A percentile compares a stretch with the other conserved stretches of the same genome.
Conservation (phyloP, 2,797 vertebrate genomes). For the Poliocrania exsul region DNA sequence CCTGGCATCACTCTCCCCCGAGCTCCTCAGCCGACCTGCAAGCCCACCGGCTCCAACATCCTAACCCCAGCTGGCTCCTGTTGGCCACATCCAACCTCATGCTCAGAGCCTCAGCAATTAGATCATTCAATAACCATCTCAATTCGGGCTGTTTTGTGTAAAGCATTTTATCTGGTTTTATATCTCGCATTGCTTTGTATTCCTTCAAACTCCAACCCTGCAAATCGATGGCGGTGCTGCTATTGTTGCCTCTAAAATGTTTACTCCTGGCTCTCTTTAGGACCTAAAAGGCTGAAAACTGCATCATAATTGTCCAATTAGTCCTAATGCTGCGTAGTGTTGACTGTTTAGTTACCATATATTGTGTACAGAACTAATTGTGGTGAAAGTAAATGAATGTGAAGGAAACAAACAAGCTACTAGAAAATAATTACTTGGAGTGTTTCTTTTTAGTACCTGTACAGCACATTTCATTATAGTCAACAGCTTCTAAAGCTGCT, state of each 20-base stretch:
- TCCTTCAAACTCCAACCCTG: slow-evolving; percentile 71
- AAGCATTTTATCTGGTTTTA: slow-evolving; percentile 58
- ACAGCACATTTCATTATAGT: slow-evolving; percentile 99
- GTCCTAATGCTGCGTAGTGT: slow-evolving; percentile 92
- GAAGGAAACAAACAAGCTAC: slow-evolving; percentile 99
- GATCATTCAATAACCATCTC: slow-evolving; percentile 51
- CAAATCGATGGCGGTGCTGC: slow-evolving; percentile 68
- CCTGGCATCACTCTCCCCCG: accelerated
- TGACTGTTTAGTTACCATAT: slow-evolving; percentile 86
- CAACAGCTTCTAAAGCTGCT: slow-evolving; percentile 99
- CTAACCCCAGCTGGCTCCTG: neutral
- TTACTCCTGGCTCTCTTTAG: slow-evolving; percentile 88
- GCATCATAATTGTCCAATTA: slow-evolving; percentile 99
- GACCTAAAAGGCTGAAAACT: slow-evolving; percentile 97
- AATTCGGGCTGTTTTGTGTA: neutral
- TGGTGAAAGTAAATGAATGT: slow-evolving; percentile 99
- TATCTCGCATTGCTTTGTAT: slow-evolving; percentile 67
- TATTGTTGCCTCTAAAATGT: slow-evolving; percentile 82
- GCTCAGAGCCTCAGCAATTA: neutral
- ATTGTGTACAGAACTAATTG: slow-evolving; percentile 96
- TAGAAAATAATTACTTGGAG: slow-evolving; percentile 99
- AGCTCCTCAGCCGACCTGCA: accelerated
- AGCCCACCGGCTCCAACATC: neutral
- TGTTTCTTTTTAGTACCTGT: slow-evolving; percentile 99
- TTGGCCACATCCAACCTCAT: accelerated